Evolutionary conservation across 2,888 invertebrate genomes (phyloP), one percentile per base, ranked within the genome.

Genomic region (Pristionchus mayeri): DNA sequence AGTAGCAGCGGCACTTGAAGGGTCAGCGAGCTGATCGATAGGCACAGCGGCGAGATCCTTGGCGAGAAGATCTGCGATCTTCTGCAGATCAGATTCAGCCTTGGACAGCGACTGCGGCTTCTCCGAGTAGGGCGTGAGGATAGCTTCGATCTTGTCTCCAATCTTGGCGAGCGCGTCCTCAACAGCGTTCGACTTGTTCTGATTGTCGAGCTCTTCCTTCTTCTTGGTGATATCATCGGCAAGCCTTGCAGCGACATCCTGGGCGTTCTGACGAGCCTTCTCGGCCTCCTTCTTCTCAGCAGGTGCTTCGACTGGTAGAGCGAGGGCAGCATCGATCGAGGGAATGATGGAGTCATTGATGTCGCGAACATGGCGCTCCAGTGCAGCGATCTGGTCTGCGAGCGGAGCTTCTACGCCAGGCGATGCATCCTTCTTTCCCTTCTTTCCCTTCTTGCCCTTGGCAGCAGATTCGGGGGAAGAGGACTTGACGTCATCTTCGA

Each of bases 391-490:
- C 44, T 71, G 71, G 40, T 71, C 71, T 40, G 71, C 71, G 21
- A 71, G 71, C 44, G 71, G 71, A 40, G 71, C 71, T 34, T 71
- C 40, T 1, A 37, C 71, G n/a, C n/a, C 71, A 30, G 71, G 71
- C 37, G 71, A 40, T n/a, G 37, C 21, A 21, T 71, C 86, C 85
- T 88, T 88, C 87, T 86, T 87, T 83, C 87, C 85, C 86, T 88
- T 88, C 86, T 87, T 87, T 13, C 71, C 44, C 71, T 71, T 71
- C 50, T 86, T 86, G 81, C 85, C 84, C 37, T 57, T 60, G 80
- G 80, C 48, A 34, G 54, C 60, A 57, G 78, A 37, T 21, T 71
- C 71, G 60, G 60, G 60, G 7, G 60, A 60, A 27, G 60, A 60
- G 6, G 78, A 37, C 80, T 80, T 54, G 63, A 86, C 80, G 21